Base-by-base conservation (phyloP, 92 coral and sea anemone genomes). In the Phymanthus crucifer region DNA sequence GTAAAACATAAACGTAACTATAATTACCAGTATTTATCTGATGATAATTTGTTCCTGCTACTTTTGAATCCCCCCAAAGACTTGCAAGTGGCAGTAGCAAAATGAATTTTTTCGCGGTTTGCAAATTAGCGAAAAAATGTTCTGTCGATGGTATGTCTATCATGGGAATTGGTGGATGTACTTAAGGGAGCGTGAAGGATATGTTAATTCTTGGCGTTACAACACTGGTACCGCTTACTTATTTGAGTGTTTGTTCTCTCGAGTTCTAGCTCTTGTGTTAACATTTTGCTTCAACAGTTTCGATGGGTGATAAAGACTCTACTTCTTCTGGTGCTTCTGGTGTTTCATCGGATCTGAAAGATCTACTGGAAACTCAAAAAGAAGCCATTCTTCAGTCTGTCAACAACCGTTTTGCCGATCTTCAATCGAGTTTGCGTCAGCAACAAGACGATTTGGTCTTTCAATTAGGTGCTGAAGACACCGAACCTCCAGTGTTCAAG, bases 81-180 rank as follows among this genome's bases (percentile, higher is more conserved):
- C n/a, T n/a, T n/a, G n/a, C n/a, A n/a, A n/a, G n/a, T n/a, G n/a
- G n/a, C n/a, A n/a, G n/a, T n/a, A 32, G 74, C 32, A 64, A 38
- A 18, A 73, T 13, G 77, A 73, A 73, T 32, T 73, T 73, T 73
- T 48, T 73, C 76, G 23, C 52, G 76, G 33, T 40, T 73, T 73
- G 78, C 2, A 73, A 73, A 40, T 73, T 3, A 73, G 78, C 64
- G 78, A 73, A 50, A 73, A 73, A 73, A 73, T 73, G 33, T 73
- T 19, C 78, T 73, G 64, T 73, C 78, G n/a, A n/a, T 37, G 40
- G 8, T 37, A 8, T 37, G 8, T 37, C 40, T 48, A 12, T 19
- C 57, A 12, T 4, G 57, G 57, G 57, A 48, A 48, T 48, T 48
- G 57, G 57, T 12, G 5, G n/a, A 48, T 4, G 57, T 48, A 48